These are phyloP conservation scores for Anastatus disparis DNA, from an alignment of 1,140 invertebrate genomes.

Conservation along the genomic window DNA sequence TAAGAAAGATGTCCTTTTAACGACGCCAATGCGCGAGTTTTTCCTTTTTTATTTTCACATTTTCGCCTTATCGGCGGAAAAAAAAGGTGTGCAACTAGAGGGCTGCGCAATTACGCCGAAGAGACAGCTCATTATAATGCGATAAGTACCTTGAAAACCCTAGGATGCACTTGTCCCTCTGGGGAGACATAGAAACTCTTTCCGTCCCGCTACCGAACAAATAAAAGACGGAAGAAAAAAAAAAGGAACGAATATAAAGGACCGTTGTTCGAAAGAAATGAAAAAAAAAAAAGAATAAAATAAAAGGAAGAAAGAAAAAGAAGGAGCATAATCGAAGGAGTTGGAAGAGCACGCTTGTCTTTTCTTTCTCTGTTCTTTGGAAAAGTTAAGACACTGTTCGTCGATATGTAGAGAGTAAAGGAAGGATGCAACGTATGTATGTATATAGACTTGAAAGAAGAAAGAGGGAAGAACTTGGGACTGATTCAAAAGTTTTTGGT, in stretches of 20 bases:
- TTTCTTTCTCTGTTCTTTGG: too few relatives aligned
- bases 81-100: too few relatives aligned
- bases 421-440: neutral
- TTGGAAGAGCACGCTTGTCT: neutral
- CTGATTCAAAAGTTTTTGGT: conserved; percentile 52
- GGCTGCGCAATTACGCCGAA: conserved; percentile 22
- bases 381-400: conserved; percentile 13
- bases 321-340: conserved; percentile 26
- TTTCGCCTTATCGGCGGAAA: conserved; percentile 20
- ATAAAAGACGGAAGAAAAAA: conserved; percentile 30
- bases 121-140: conserved; percentile 45
- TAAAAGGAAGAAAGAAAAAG: conserved; percentile 29
- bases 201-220: neutral
- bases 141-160: conserved; percentile 42
- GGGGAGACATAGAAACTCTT: neutral
- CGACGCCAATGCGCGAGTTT: neutral
- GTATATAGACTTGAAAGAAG: neutral
- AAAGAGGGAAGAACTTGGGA: conserved; percentile 37
- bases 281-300: too few relatives aligned
- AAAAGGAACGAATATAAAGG: neutral
- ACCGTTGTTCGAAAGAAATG: neutral
- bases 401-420: neutral
- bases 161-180: conserved; percentile 10
- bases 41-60: neutral
- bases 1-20: conserved; percentile 13